Conservation (phyloP, 2,797 vertebrate species). For the Diplodus puntazzo region DNA sequence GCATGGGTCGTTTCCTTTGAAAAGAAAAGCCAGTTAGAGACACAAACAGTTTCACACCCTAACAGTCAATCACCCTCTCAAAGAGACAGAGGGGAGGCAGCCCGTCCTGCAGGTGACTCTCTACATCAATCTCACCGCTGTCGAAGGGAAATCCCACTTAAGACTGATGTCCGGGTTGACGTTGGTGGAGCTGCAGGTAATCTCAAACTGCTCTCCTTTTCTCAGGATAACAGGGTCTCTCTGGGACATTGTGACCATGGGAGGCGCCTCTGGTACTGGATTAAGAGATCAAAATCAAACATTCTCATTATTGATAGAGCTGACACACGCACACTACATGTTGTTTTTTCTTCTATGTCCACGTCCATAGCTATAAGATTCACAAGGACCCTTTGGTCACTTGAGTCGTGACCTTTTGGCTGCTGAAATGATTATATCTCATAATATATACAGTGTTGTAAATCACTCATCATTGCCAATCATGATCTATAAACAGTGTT, state of each 20-base stretch:
- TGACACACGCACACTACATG: neutral
- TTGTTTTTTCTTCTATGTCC: neutral
- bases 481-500: neutral
- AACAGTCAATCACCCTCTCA: conserved; percentile 1
- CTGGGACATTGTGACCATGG: conserved; percentile 87
- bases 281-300: conserved; percentile 43
- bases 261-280: conserved; percentile 89
- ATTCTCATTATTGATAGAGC: neutral
- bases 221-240: conserved; percentile 88
- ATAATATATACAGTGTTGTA: neutral
- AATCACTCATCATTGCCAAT: neutral
- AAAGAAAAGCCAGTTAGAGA: neutral
- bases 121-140: conserved; percentile 83
- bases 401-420: conserved; percentile 9
- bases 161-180: conserved; percentile 89
- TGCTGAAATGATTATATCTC: neutral
- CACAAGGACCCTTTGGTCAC: too few species aligned
- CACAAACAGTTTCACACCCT: neutral
- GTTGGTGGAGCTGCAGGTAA: conserved; percentile 89
- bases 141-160: conserved; percentile 86
- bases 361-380: neutral
- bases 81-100: neutral
- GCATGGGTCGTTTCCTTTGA: neutral
- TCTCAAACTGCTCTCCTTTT: conserved; percentile 90
- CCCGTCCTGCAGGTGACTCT: neutral